Percentiles rank a stretch among this genome's conserved stretches.
Conservation (phyloP, 2,888 invertebrate genomes). For the Gastrophysa polygoni region DNA sequence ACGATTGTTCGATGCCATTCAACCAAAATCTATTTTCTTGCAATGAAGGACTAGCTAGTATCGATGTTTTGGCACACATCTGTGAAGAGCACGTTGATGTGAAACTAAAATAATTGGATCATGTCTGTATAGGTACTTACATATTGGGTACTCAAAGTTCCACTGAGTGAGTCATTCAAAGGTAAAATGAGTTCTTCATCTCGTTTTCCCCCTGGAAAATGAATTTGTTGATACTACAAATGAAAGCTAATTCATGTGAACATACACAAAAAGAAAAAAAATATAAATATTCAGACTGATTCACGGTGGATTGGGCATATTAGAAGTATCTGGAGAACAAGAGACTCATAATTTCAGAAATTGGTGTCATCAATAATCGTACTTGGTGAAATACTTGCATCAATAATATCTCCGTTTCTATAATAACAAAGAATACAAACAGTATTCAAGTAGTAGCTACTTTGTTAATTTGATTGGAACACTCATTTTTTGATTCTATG, state of each 20-base stretch:
- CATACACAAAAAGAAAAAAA: no score
- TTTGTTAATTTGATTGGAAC: no score
- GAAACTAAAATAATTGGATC: background rate
- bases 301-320: no score
- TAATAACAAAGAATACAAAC: no score
- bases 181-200: conserved; percentile 92
- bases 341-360: no score
- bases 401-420: no score
- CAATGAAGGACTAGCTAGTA: conserved; percentile 75
- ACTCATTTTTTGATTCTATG: no score
- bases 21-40: conserved; percentile 84
- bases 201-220: conserved; percentile 86
- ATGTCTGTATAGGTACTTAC: conserved; percentile 62
- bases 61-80: conserved; percentile 91
- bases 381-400: no score
- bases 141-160: conserved; percentile 82
- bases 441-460: no score
- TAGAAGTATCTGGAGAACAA: no score
- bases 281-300: no score
- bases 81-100: conserved; percentile 50
- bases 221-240: background rate
- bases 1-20: conserved; percentile 81
- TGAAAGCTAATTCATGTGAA: background rate
- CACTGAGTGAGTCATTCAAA: conserved; percentile 94
- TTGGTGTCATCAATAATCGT: no score